Percentiles rank a stretch among this genome's conserved stretches.
phyloP scores from a whole-genome alignment of 2,797 vertebrate genomes.

The Saguinus oedipus region DNA sequence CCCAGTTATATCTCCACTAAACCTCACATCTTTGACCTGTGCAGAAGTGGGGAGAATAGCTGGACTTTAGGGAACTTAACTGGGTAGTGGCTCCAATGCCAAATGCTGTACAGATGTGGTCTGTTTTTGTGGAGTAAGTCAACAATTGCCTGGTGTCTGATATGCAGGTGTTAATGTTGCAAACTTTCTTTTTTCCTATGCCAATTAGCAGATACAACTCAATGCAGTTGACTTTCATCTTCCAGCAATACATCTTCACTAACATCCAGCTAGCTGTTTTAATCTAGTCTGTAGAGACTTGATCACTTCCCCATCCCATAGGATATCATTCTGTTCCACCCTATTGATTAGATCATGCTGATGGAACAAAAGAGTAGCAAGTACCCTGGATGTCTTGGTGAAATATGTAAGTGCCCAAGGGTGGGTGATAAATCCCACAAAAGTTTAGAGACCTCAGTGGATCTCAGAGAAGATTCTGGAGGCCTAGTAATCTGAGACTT shows the following conservation, averaged over 20 bases:
- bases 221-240: not conserved
- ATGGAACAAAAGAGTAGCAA: not conserved
- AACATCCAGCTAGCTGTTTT: not conserved
- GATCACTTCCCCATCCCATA: not conserved
- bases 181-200: not conserved
- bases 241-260: not conserved
- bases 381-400: not conserved
- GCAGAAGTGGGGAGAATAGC: not conserved
- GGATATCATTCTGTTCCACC: not conserved
- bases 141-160: not conserved
- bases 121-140: conserved; percentile 1
- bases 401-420: not conserved
- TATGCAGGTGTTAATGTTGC: not conserved
- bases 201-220: not conserved
- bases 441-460: not conserved
- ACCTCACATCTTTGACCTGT: not conserved
- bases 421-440: not conserved
- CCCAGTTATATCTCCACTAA: not conserved
- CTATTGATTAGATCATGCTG: not conserved
- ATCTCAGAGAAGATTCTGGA: not conserved
- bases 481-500: not conserved
- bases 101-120: not conserved
- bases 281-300: not conserved
- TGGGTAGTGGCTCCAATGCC: not conserved
- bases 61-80: not conserved